phyloP scores from a whole-genome alignment of 2,888 invertebrate species.

The Galerucella pusilla region DNA sequence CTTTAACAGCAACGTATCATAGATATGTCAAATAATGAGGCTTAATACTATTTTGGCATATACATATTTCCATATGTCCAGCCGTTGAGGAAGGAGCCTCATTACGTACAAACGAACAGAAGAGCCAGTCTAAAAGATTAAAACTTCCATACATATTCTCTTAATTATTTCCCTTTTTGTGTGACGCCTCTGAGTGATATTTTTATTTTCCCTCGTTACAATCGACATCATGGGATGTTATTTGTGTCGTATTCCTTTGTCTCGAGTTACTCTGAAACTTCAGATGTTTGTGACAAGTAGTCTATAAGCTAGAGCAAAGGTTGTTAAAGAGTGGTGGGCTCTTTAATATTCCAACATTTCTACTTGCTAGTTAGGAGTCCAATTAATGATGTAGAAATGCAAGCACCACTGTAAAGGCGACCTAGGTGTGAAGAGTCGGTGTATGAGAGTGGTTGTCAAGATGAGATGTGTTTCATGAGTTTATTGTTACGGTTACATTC shows the following conservation, averaged over 20 bases:
- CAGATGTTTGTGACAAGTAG: slow-evolving; percentile 11
- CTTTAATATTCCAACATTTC: slow-evolving; percentile 5
- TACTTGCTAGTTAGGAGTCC: neutral
- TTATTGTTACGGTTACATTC: neutral
- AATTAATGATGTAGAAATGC: neutral
- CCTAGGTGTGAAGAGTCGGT: neutral
- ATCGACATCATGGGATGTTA: neutral
- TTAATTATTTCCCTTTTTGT: neutral
- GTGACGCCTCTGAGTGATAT: neutral
- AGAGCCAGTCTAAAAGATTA: too few relatives aligned
- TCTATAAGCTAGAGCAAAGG: neutral
- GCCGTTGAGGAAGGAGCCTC: too few relatives aligned
- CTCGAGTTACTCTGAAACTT: slow-evolving; percentile 4
- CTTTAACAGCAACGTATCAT: too few relatives aligned
- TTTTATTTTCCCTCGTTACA: neutral
- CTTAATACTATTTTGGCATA: too few relatives aligned
- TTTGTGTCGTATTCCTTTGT: neutral
- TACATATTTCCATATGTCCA: too few relatives aligned
- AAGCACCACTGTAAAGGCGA: neutral
- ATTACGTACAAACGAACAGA: too few relatives aligned
- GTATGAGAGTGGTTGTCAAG: neutral
- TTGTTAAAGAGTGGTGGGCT: neutral
- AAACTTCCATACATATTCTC: neutral
- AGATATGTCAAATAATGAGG: too few relatives aligned
- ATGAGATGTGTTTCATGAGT: neutral